Evolutionary conservation across 2,888 invertebrate genomes (phyloP).

Genomic region (Drosophila anomelani): DNA sequence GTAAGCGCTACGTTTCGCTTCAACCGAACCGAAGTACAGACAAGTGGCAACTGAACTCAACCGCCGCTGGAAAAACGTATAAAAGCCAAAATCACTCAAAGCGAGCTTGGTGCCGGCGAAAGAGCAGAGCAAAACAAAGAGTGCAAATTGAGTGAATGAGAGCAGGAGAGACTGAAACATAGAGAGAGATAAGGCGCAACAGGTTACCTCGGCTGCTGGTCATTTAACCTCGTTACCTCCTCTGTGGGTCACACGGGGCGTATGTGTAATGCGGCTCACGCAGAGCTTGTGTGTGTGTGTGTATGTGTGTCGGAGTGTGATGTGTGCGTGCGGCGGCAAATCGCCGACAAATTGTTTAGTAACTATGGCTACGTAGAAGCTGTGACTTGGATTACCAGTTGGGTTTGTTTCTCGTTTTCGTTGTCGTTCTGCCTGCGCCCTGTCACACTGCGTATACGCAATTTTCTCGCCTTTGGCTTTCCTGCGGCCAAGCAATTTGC

Average conservation of each 20-base stretch:
- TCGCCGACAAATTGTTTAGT: slow-evolving; percentile 71
- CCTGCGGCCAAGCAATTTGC: slow-evolving; percentile 10
- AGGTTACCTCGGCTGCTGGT: slow-evolving; percentile 31
- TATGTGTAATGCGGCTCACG: slow-evolving; percentile 31
- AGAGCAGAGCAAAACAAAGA: slow-evolving; percentile 71
- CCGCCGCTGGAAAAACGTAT: slow-evolving; percentile 40
- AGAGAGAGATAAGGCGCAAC: slow-evolving; percentile 46
- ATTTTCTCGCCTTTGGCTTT: slow-evolving; percentile 35
- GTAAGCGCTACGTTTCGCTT: not conserved
- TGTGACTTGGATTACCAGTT: slow-evolving; percentile 67
- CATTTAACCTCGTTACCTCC: slow-evolving; percentile 30
- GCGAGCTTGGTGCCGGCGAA: slow-evolving; percentile 68
- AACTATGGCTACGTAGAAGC: slow-evolving; percentile 17
- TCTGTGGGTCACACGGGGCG: slow-evolving; percentile 42
- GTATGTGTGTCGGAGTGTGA: not conserved
- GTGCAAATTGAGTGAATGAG: slow-evolving; percentile 15
- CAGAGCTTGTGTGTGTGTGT: not conserved
- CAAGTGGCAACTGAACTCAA: slow-evolving; percentile 74
- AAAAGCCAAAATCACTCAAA: slow-evolving; percentile 28
- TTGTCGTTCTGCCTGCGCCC: slow-evolving; percentile 16
- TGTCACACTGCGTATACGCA: slow-evolving; percentile 52
- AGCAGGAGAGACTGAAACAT: slow-evolving; percentile 17
- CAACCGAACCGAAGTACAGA: slow-evolving; percentile 73
- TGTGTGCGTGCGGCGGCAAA: slow-evolving; percentile 45
- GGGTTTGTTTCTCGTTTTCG: slow-evolving; percentile 45